phyloP scores from a whole-genome alignment of 1,140 invertebrate species.

The Pogonognathellus flavescens region DNA sequence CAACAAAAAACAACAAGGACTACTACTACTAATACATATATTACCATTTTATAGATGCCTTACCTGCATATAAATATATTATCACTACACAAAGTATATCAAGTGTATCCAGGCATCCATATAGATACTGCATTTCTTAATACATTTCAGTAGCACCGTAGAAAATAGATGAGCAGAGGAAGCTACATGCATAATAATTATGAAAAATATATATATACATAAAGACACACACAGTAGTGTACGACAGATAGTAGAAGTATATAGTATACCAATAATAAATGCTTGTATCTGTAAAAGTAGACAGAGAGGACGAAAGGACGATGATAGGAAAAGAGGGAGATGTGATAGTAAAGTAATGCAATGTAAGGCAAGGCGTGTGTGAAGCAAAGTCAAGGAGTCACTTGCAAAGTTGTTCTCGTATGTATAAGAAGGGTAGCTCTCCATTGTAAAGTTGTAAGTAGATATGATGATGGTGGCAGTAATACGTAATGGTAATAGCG shows the following conservation, averaged over 20 bases:
- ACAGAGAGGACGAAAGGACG: neutral
- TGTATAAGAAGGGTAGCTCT: neutral
- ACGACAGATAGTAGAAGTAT: neutral
- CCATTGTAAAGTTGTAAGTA: slow-evolving; percentile 22
- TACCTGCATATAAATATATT: too few relatives aligned
- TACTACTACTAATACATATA: neutral
- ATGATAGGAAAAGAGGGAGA: slow-evolving; percentile 20
- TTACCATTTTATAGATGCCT: too few relatives aligned
- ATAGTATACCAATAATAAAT: neutral
- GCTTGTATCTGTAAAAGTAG: neutral
- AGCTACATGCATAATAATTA: neutral
- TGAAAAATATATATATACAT: neutral
- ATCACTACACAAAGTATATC: neutral
- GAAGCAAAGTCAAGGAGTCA: slow-evolving; percentile 30
- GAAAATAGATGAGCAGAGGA: neutral
- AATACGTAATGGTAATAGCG: slow-evolving; percentile 13
- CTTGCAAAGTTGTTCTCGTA: neutral
- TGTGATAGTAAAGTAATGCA: slow-evolving; percentile 6
- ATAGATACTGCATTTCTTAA: neutral
- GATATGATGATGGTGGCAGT: slow-evolving; percentile 19
- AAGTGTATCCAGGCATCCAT: neutral
- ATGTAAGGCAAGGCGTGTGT: slow-evolving; percentile 1
- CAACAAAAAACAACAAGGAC: neutral
- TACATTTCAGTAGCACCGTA: neutral
- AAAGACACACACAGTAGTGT: neutral